Percentiles rank a stretch among this genome's conserved stretches.
Conservation (phyloP, 2,888 invertebrate genomes). For the Polymixis lichenea region DNA sequence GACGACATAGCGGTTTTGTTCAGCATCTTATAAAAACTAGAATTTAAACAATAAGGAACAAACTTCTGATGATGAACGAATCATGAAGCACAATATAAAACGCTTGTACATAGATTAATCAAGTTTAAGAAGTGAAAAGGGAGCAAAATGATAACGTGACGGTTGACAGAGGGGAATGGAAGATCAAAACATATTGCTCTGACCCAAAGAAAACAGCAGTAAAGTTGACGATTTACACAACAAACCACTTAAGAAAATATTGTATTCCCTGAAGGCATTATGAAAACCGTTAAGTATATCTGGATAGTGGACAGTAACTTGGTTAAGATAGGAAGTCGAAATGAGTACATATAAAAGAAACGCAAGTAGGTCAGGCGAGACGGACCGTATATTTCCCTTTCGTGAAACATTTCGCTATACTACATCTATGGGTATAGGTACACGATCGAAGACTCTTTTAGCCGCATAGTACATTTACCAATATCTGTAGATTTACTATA, state of each 20-base stretch:
- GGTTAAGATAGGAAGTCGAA: conserved; percentile 29
- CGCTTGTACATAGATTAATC: no score
- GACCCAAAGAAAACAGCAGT: background rate
- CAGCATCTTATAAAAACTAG: background rate
- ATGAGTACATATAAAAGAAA: conserved; percentile 27
- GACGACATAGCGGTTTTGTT: background rate
- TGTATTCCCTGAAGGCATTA: conserved; percentile 17
- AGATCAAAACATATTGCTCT: no score
- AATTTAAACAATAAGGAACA: background rate
- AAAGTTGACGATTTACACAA: conserved; percentile 11
- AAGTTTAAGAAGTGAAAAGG: background rate
- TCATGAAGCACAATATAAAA: background rate
- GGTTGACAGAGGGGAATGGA: background rate
- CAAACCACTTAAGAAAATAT: background rate
- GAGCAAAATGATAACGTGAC: background rate
- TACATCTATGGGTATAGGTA: background rate
- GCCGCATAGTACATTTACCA: background rate
- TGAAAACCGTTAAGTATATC: conserved; percentile 14
- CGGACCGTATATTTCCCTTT: background rate
- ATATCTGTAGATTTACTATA: no score
- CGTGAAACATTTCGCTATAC: background rate
- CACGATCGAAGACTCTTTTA: background rate
- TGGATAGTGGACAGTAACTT: conserved; percentile 21
- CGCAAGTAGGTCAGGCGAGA: conserved; percentile 7
- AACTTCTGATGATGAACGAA: background rate